These are phyloP conservation scores for Scrobipalpa atriplicella DNA, from an alignment of 2,888 invertebrate genomes.

Conservation along the genomic window DNA sequence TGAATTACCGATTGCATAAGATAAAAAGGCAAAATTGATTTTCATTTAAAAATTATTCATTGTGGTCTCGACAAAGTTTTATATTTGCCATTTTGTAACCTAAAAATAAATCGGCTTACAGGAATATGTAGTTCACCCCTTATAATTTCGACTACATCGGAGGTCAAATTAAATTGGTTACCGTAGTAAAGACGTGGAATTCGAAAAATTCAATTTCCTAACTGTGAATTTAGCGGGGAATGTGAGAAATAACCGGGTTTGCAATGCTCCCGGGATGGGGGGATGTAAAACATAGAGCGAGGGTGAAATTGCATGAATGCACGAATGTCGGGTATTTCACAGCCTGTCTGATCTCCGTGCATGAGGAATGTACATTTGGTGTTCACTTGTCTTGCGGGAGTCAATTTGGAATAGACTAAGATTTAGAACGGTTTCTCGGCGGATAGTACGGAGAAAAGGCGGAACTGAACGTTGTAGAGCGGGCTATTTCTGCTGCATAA, in stretches of 20 bases:
- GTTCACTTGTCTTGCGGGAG: constrained; percentile 20
- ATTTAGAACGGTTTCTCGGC: background rate
- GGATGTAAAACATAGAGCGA: constrained; percentile 68
- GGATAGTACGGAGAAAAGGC: background rate
- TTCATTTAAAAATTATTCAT: too few relatives aligned
- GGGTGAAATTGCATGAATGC: constrained; percentile 59
- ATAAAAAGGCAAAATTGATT: too few relatives aligned
- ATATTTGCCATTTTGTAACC: background rate
- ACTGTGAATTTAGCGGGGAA: constrained; percentile 74
- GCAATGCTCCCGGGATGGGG: constrained; percentile 49
- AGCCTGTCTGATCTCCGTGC: constrained; percentile 31
- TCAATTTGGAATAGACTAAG: constrained; percentile 14
- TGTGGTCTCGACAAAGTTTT: too few relatives aligned
- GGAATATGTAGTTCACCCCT: background rate
- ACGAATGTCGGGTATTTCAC: constrained; percentile 38
- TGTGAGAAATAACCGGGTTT: constrained; percentile 70
- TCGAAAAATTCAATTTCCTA: constrained; percentile 79
- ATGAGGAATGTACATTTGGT: constrained; percentile 22
- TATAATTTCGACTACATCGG: constrained; percentile 27
- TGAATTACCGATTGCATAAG: too few relatives aligned
- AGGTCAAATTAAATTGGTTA: constrained; percentile 52
- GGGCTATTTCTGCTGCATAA: too few relatives aligned
- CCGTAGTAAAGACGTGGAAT: constrained; percentile 59
- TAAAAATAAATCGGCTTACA: background rate
- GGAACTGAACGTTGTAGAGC: background rate